Evolutionary conservation across 2,888 invertebrate species (phyloP), one percentile per base, ranked within the genome.

Genomic region (Leptopilina drosophilae): DNA sequence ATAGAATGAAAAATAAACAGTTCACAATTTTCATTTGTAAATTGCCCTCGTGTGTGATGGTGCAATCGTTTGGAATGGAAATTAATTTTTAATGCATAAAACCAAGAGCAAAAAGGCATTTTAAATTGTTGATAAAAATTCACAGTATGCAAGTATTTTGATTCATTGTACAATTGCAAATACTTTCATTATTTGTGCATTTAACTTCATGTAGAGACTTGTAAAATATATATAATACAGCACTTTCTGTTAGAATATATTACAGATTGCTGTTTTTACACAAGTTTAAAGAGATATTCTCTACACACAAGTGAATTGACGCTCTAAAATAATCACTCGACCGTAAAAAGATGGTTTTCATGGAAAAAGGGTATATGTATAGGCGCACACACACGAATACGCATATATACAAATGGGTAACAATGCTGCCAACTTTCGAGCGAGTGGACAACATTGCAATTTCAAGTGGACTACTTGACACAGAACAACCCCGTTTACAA

Each of bases 381-480:
- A 33, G 33, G 3, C 3, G 33, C 2, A 33, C 33, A 33, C 33
- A 33, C 4, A 33, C 33, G n/a, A n/a, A 33, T 3, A 33, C 49
- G 42, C 14, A 46, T 14, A 26, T 65, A 12, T 8, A 49, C 11
- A 26, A 15, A 14, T 49, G 12, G 20, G 46, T 26, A 69, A 69
- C 69, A 69, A 49, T 69, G 49, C 14, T 69, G 26, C 69, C 69
- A 69, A 69, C 69, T 69, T 53, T 49, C 53, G 26, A 20, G 49
- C 53, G 49, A 53, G 69, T 69, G 53, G 49, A 69, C 49, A 69
- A 20, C 20, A 53, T 69, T 69, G 69, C 53, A 26, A 69, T 69
- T 69, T 69, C 69, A 69, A 69, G 69, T 69, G 69, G 53, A 69
- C 53, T 49, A 69, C 69, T 69, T 49, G 26, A 69, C 49, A 46